These are phyloP conservation scores for Oreotrochilus melanogaster DNA, from an alignment of 2,113 vertebrate genomes.

Conservation along the genomic window DNA sequence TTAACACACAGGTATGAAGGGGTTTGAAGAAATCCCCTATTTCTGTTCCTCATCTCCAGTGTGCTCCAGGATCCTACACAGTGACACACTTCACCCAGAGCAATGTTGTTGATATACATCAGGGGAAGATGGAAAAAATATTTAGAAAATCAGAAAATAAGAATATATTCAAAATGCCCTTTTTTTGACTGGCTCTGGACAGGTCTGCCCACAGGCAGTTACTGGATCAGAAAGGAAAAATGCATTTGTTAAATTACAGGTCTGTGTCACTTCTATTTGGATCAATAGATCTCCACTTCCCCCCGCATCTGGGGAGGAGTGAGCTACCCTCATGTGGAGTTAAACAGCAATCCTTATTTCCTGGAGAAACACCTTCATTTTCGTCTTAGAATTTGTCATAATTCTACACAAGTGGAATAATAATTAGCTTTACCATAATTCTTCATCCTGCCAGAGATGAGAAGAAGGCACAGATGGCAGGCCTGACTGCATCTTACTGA, in stretches of 20 bases:
- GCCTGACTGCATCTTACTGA: not conserved
- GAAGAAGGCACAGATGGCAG: not conserved
- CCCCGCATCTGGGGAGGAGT: not conserved
- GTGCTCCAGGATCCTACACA: not conserved
- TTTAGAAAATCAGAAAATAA: not conserved
- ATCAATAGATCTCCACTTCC: not conserved
- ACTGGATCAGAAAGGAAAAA: not conserved
- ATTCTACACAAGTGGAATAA: not conserved
- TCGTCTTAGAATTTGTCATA: not conserved
- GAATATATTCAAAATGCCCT: not conserved
- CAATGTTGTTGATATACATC: rapidly evolving
- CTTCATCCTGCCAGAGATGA: not conserved
- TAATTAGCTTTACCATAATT: not conserved
- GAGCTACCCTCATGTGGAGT: not conserved
- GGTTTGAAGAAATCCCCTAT: not conserved
- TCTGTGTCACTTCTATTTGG: not conserved
- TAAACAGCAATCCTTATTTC: not conserved
- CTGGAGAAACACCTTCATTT: not conserved
- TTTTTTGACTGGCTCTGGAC: not conserved
- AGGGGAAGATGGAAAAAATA: not conserved
- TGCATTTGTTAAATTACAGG: not conserved
- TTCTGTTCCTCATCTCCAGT: not conserved
- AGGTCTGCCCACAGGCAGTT: not conserved
- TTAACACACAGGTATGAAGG: not conserved
- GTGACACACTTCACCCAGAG: not conserved